phyloP scores from a whole-genome alignment of 2,888 invertebrate species.

The Cerceris rybyensis region DNA sequence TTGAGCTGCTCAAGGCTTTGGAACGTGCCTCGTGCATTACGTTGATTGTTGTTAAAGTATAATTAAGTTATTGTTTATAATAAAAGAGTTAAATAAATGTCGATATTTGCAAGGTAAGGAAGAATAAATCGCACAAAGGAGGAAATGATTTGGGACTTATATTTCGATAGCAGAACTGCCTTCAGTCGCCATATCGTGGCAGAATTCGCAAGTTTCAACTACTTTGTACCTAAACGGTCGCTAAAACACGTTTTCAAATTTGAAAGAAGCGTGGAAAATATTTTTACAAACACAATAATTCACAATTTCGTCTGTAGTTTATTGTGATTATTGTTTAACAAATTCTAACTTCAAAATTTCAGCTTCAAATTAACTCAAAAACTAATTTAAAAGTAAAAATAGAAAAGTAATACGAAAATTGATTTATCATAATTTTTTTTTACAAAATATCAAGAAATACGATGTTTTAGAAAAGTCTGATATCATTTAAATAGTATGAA shows the following conservation, averaged over 20 bases:
- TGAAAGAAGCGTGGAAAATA: neutral
- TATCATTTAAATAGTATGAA: no score
- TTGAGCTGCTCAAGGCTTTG: no score
- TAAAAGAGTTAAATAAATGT: neutral
- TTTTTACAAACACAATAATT: no score
- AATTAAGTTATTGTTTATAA: neutral
- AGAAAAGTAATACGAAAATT: neutral
- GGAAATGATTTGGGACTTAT: neutral
- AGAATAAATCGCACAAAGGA: neutral
- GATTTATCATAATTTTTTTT: neutral
- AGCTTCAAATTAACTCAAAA: no score
- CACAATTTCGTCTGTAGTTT: no score
- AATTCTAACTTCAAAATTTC: no score
- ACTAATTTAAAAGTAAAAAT: neutral
- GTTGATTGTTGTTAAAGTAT: neutral
- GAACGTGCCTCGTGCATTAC: neutral
- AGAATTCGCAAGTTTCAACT: slow-evolving; percentile 17
- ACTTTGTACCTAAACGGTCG: slow-evolving; percentile 19
- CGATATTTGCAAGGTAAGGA: slow-evolving; percentile 2
- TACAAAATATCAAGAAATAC: neutral
- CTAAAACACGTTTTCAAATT: slow-evolving; percentile 6
- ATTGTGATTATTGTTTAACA: no score
- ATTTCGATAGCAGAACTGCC: slow-evolving; percentile 7
- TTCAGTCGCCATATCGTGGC: slow-evolving; percentile 28
- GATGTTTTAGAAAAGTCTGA: no score